Percentiles rank a stretch among this genome's conserved stretches.
Evolutionary conservation across 2,888 invertebrate species (phyloP).

Genomic region (Cetonia aurata): DNA sequence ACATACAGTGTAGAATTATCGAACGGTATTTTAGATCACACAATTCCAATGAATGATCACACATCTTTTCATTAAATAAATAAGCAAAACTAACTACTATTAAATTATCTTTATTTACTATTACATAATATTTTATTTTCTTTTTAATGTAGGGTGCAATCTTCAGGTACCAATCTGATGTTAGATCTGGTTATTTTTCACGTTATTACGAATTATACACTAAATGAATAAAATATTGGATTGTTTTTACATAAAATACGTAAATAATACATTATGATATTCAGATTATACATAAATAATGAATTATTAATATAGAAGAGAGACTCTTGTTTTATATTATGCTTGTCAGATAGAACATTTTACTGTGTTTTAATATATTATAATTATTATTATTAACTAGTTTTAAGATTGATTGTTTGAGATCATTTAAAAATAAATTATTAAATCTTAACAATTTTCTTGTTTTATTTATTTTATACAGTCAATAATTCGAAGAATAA

Average conservation of each 20-base stretch:
- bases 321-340: conserved; percentile 45
- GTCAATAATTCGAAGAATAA: neutral
- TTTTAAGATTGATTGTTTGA: conserved; percentile 52
- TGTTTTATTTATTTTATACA: conserved; percentile 10
- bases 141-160: conserved; percentile 32
- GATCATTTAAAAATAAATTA: conserved; percentile 50
- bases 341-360: conserved; percentile 41
- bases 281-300: conserved; percentile 8
- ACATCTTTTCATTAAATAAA: conserved; percentile 2
- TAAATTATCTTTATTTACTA: neutral
- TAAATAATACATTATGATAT: conserved; percentile 19
- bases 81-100: conserved; percentile 1
- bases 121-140: conserved; percentile 23
- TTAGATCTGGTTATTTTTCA: conserved; percentile 42
- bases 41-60: too few species aligned
- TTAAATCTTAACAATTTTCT: conserved; percentile 41
- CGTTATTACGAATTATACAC: conserved; percentile 23
- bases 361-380: conserved; percentile 50
- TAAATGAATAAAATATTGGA: conserved; percentile 41
- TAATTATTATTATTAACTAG: conserved; percentile 53
- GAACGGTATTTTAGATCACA: too few species aligned
- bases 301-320: conserved; percentile 23
- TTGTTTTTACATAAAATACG: conserved; percentile 40
- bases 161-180: conserved; percentile 29
- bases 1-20: too few species aligned